phyloP scores from a whole-genome alignment of 2,113 vertebrate genomes.

The Delphinapterus leucas region DNA sequence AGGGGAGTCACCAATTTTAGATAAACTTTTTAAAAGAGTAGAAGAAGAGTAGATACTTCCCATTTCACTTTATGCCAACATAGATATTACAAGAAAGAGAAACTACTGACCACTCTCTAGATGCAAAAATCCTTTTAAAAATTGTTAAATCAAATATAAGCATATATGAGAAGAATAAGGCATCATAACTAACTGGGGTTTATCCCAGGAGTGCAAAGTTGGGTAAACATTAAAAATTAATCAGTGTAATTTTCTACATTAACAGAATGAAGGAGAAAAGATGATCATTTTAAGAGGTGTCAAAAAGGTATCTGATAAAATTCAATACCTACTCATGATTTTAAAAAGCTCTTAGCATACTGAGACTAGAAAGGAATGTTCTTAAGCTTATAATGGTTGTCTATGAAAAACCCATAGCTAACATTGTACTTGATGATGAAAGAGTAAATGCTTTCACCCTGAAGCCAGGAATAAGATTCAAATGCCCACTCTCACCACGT shows the following conservation, averaged over 20 bases:
- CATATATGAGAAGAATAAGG: background rate
- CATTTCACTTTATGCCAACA: background rate
- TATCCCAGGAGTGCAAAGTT: background rate
- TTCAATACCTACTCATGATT: background rate
- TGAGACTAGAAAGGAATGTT: background rate
- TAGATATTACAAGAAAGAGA: background rate
- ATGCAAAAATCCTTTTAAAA: background rate
- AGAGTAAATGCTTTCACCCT: background rate
- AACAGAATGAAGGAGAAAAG: background rate
- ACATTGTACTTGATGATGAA: background rate
- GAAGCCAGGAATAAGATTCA: background rate
- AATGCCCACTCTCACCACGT: background rate
- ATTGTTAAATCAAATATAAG: background rate
- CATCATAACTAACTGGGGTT: background rate
- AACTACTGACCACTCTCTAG: background rate
- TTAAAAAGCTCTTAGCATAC: background rate
- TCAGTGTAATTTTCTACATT: background rate
- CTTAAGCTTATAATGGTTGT: background rate
- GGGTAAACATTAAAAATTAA: background rate
- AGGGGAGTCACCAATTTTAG: background rate
- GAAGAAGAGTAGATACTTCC: background rate
- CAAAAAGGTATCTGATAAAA: background rate
- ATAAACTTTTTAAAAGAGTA: background rate
- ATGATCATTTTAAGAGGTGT: background rate
- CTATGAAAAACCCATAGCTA: background rate